These are phyloP conservation scores for Hemichromis elongatus DNA, from an alignment of 2,113 vertebrate genomes.

Conservation along the genomic window DNA sequence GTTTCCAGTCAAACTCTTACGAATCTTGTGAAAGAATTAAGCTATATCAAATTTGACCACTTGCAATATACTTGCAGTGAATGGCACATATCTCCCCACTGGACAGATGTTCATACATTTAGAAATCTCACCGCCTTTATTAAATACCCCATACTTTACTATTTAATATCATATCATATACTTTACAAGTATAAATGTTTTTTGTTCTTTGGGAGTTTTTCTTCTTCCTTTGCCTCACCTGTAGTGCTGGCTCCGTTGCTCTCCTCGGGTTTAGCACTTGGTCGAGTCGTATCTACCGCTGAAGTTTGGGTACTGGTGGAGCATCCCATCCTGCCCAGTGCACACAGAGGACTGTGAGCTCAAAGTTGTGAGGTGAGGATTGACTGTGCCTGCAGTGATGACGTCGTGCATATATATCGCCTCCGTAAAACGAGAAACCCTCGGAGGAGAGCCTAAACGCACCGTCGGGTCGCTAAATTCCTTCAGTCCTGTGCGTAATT, in stretches of 20 bases:
- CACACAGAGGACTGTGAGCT: slow-evolving; percentile 33
- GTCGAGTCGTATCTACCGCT: slow-evolving; percentile 58
- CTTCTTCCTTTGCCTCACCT: slow-evolving; percentile 35
- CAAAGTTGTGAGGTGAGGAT: neutral
- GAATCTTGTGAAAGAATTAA: neutral
- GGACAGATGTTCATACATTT: neutral
- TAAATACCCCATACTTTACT: neutral
- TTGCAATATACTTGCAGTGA: neutral
- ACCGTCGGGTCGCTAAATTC: neutral
- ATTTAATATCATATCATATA: neutral
- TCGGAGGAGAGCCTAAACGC: neutral
- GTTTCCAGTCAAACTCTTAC: neutral
- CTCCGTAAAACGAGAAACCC: neutral
- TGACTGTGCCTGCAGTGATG: slow-evolving; percentile 9
- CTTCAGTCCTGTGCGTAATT: slow-evolving; percentile 29
- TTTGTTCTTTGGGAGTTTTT: neutral
- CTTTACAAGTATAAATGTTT: neutral
- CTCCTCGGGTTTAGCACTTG: slow-evolving; percentile 50
- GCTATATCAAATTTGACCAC: neutral
- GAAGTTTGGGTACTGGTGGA: slow-evolving; percentile 65
- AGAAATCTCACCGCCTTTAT: neutral
- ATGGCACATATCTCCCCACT: neutral
- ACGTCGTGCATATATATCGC: slow-evolving; percentile 25
- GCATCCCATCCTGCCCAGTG: slow-evolving; percentile 66
- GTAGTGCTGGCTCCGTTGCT: slow-evolving; percentile 63